A percentile compares a stretch with the other conserved stretches of the same genome.
These are phyloP conservation scores for Balaeniceps rex DNA, from an alignment of 2,113 vertebrate genomes.

Conservation along the genomic window DNA sequence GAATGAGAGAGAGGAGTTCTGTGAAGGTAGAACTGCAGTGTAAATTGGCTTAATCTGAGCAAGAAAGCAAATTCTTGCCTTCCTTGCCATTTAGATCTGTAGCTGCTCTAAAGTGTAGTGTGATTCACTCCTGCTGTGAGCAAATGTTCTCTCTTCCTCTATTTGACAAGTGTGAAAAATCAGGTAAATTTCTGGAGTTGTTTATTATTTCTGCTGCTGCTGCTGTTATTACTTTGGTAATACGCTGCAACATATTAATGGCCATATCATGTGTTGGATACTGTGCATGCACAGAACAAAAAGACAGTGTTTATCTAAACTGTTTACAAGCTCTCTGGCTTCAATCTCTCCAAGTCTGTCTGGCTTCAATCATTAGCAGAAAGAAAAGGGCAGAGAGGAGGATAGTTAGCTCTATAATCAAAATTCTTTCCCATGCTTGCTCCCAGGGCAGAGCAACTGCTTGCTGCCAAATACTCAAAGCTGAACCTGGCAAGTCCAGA, in stretches of 20 bases:
- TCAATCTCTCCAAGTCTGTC: not conserved
- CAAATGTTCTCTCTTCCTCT: not conserved
- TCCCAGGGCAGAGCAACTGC: not conserved
- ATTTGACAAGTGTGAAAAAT: not conserved
- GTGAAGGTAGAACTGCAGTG: not conserved
- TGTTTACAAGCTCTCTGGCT: not conserved
- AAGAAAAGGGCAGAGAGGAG: not conserved
- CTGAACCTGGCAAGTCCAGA: not conserved
- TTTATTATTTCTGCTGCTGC: not conserved
- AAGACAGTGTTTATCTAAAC: not conserved
- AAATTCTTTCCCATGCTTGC: not conserved
- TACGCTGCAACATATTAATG: not conserved
- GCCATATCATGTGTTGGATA: not conserved
- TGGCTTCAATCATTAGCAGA: not conserved
- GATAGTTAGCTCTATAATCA: not conserved
- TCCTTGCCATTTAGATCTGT: not conserved
- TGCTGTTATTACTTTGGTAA: not conserved
- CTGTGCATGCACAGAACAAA: not conserved
- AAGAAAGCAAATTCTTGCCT: not conserved
- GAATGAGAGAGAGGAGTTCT: not conserved
- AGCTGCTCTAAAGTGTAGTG: not conserved
- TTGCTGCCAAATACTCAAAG: not conserved
- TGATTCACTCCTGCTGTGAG: not conserved
- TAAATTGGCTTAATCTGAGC: not conserved
- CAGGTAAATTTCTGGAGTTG: not conserved